phyloP scores from a whole-genome alignment of 2,113 vertebrate species.

The Calyptomena viridis region DNA sequence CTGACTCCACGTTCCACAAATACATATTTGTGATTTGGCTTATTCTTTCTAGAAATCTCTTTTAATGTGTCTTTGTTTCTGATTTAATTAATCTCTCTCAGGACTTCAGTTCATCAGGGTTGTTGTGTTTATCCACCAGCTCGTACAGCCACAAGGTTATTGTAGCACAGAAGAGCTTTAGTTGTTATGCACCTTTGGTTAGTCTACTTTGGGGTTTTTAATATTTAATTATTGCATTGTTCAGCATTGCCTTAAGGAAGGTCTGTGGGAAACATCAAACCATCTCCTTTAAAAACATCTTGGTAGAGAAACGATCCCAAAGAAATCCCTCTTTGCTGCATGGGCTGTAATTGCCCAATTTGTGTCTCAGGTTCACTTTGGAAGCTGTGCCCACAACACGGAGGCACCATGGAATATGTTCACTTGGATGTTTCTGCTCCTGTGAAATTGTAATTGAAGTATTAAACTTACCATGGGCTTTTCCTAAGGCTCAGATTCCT shows the following conservation, averaged over 20 bases:
- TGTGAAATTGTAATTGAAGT: not conserved
- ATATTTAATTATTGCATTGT: not conserved
- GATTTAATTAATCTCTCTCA: constrained; percentile 1
- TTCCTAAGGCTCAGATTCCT: not conserved
- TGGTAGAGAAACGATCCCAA: not conserved
- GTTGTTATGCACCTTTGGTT: not conserved
- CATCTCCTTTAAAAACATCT: not conserved
- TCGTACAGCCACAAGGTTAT: not conserved
- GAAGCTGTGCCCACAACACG: not conserved
- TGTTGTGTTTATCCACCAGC: not conserved
- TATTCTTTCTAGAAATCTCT: constrained; percentile 6
- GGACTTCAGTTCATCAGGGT: not conserved
- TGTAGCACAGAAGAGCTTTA: not conserved
- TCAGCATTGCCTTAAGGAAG: not conserved
- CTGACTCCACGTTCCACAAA: not conserved
- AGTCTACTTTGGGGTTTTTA: not conserved
- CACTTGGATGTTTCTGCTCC: not conserved
- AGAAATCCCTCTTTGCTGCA: not conserved
- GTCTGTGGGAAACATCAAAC: not conserved
- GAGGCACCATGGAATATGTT: not conserved
- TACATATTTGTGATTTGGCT: constrained; percentile 1
- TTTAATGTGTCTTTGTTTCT: not conserved
- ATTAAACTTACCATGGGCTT: not conserved
- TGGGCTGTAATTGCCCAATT: not conserved
- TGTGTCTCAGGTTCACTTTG: not conserved